Base-by-base conservation (phyloP, 1,140 invertebrate genomes). In the Lepidurus apus region DNA sequence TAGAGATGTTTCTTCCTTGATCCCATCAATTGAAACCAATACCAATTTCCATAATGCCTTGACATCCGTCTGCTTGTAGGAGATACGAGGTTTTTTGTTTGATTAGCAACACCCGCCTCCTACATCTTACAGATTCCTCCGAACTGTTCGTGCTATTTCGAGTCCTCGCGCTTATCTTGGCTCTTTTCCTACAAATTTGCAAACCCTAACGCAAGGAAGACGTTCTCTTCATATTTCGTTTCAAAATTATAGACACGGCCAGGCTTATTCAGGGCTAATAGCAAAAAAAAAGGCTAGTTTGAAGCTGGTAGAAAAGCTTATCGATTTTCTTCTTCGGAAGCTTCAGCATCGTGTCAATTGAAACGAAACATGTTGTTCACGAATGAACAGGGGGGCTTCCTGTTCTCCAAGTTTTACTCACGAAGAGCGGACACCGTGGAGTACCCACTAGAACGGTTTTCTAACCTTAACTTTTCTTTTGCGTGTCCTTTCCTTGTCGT, bases 1-100 rank as follows among this genome's bases (percentile, higher is more conserved):
- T 75, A n/a, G 42, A 17, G 17, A 42, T 76, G 45, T 44, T 76
- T 47, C 34, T 76, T 42, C 75, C 45, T 17, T 34, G 34, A 34
- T 10, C 45, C 21, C 53, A n/a, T 65, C 53, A 65, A 65, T 65
- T 47, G 45, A 42, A 42, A 44, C 43, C 45, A 43, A 47, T 76
- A 47, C 75, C 24, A 42, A 44, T 76, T 76, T 42, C 21, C 42
- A 76, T 42, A 13, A 24, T 34, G 11, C 17, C 42, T 7, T 42
- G 21, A 24, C 53, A 65, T 65, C 53, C 53, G 8, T 65, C 9
- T 65, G 53, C 53, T 65, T 9, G 53, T 65, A 65, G 17, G 17
- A 65, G 53, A 65, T 65, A 21, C 17, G 13, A 65, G n/a, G 17
- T 1, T 65, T n/a, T n/a, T 21, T 65, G 53, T 65, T 21, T 65